Base-by-base conservation (phyloP, 2,888 invertebrate species). In the Drosophila rubida region DNA sequence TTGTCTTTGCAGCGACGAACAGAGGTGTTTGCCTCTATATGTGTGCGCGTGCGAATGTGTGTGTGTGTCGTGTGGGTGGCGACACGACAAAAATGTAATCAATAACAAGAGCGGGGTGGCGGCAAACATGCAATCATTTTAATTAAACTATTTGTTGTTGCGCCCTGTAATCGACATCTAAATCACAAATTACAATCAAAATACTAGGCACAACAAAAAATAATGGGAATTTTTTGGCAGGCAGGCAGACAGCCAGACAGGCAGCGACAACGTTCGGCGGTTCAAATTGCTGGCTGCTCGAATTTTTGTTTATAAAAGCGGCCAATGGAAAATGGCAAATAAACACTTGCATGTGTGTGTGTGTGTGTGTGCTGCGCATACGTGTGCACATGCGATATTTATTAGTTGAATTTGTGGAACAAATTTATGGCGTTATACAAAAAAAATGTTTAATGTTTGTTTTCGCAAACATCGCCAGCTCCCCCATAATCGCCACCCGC, bases 31-130 rank as follows among this genome's bases (percentile, higher is more conserved):
- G 27, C 16, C 41, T 45, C 8, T 37, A 27, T 25, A 7, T 14
- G 41, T 23, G 9, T 46, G 37, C 27, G 53, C 16, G 13, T 30
- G 30, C 11, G 30, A 22, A 8, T 25, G 27, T 44, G 23, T 37
- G 55, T 45, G 44, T 19, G 41, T 14, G 9, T 54, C 7, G 37
- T 19, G 45, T 45, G 61, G 46, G 61, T 14, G 61, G 35, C 44
- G 27, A 50, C 35, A 42, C 13, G 22, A 32, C 3, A 44, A 35
- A 61, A 74, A 67, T 75, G 65, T 59, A 81, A 81, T 86, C 80
- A 81, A 81, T 86, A 86, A 73, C 48, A 72, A 84, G 69, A 61
- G 57, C 42, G 7, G n/a, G 13, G 37, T 6, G 3, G 35, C 1
- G 46, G 35, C 45, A 66, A 61, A 51, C 60, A 59, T 61, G 53